Evolutionary conservation across 2,797 vertebrate genomes (phyloP).

Genomic region (Rhyacichthys aspro): DNA sequence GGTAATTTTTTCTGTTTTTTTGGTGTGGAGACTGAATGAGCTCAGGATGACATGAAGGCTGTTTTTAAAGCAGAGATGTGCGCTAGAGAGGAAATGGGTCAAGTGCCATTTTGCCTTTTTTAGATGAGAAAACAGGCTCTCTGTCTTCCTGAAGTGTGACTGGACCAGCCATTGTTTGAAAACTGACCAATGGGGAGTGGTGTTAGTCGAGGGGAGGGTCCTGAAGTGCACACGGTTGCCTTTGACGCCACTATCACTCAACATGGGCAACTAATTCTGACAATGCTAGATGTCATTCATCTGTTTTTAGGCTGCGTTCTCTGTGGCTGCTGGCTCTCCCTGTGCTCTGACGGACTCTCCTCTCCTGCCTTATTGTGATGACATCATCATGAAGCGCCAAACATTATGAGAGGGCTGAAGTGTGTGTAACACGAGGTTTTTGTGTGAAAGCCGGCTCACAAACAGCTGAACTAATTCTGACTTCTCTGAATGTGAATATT

Average conservation of each 20-base stretch:
- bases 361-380: slow-evolving; percentile 66
- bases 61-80: slow-evolving; percentile 36
- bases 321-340: slow-evolving; percentile 9
- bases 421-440: slow-evolving; percentile 18
- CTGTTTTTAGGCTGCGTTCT: too few species aligned
- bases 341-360: slow-evolving; percentile 37
- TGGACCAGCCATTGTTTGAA: slow-evolving; percentile 55
- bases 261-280: slow-evolving; percentile 13
- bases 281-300: slow-evolving; percentile 28
- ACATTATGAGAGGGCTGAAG: slow-evolving; percentile 50
- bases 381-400: slow-evolving; percentile 58
- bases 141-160: slow-evolving; percentile 65
- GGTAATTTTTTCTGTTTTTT: slow-evolving; percentile 63
- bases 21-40: slow-evolving; percentile 66
- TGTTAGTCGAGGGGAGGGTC: slow-evolving; percentile 52
- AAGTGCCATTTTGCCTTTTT: slow-evolving; percentile 56
- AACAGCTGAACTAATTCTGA: slow-evolving; percentile 61
- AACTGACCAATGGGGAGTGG: slow-evolving; percentile 72
- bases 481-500: slow-evolving; percentile 83
- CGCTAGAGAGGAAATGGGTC: slow-evolving; percentile 30
- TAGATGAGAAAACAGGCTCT: slow-evolving; percentile 42
- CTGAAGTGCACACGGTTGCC: slow-evolving; percentile 40
- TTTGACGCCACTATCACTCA: slow-evolving; percentile 16
- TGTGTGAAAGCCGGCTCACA: slow-evolving; percentile 15
- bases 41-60: slow-evolving; percentile 64